A percentile compares a stretch with the other conserved stretches of the same genome.
Conservation (phyloP, 1,140 invertebrate genomes). For the Contarinia nasturtii region DNA sequence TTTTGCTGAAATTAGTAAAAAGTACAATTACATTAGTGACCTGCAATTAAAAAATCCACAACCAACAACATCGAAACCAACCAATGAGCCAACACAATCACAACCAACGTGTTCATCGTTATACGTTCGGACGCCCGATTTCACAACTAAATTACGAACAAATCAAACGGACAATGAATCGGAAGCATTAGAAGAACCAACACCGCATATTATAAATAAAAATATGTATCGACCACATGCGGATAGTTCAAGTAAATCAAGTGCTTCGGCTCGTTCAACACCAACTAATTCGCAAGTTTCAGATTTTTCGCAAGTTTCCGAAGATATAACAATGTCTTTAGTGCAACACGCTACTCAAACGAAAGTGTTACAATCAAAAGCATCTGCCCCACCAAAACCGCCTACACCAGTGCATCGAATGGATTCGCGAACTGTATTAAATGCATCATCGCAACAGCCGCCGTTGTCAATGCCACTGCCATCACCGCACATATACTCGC, state of each 20-base stretch:
- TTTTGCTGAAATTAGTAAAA: conserved; percentile 5
- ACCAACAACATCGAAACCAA: not conserved
- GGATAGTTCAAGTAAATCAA: not conserved
- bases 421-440: not conserved
- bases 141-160: not conserved
- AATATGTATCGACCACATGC: not conserved
- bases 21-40: conserved; percentile 5
- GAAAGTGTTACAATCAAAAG: not conserved
- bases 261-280: not conserved
- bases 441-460: not conserved
- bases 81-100: not conserved
- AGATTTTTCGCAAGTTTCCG: conserved; percentile 1
- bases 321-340: conserved; percentile 2
- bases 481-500: not conserved
- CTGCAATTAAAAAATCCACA: conserved; percentile 4
- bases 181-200: conserved; percentile 2
- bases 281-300: not conserved
- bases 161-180: not conserved
- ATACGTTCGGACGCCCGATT: conserved; percentile 2
- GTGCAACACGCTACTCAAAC: not conserved
- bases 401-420: not conserved
- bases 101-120: not conserved
- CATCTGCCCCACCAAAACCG: not conserved
- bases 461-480: not conserved
- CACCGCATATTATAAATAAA: conserved; percentile 2